phyloP scores from a whole-genome alignment of 2,888 invertebrate genomes.

The Tolmerus cingulatus region DNA sequence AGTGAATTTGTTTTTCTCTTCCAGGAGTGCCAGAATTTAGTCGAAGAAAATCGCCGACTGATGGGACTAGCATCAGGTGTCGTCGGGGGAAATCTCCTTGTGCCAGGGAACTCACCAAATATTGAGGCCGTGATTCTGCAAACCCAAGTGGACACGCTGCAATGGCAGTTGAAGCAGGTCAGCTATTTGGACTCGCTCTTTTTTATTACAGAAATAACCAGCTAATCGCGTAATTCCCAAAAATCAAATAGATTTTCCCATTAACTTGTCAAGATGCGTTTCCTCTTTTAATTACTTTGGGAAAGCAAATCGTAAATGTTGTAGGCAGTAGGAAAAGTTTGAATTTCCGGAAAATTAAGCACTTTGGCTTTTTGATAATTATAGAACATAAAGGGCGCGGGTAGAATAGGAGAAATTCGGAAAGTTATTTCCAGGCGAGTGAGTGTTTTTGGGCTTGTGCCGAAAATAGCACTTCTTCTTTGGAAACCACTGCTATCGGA shows the following conservation, averaged over 20 bases:
- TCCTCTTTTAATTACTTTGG: conserved; percentile 3
- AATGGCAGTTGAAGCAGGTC: conserved; percentile 78
- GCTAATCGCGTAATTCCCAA: neutral
- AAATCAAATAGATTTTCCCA: neutral
- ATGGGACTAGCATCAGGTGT: conserved; percentile 54
- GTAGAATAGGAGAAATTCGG: neutral
- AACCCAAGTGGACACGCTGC: conserved; percentile 72
- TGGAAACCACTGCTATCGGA: neutral
- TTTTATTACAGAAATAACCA: neutral
- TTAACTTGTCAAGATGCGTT: neutral
- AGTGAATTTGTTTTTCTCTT: conserved; percentile 50
- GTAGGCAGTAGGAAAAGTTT: neutral
- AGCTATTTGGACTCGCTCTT: conserved; percentile 48
- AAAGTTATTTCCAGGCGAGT: neutral
- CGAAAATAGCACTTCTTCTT: neutral
- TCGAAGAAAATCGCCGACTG: conserved; percentile 63
- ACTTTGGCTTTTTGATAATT: neutral
- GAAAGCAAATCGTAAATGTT: neutral
- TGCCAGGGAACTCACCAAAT: conserved; percentile 54
- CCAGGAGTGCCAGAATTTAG: conserved; percentile 63
- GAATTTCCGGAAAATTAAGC: neutral
- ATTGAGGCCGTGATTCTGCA: conserved; percentile 71
- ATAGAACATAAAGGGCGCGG: neutral
- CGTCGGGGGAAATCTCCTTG: conserved; percentile 51
- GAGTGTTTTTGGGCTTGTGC: neutral